Conservation (phyloP, 2,113 vertebrate species). For the Pterophyllum scalare region DNA sequence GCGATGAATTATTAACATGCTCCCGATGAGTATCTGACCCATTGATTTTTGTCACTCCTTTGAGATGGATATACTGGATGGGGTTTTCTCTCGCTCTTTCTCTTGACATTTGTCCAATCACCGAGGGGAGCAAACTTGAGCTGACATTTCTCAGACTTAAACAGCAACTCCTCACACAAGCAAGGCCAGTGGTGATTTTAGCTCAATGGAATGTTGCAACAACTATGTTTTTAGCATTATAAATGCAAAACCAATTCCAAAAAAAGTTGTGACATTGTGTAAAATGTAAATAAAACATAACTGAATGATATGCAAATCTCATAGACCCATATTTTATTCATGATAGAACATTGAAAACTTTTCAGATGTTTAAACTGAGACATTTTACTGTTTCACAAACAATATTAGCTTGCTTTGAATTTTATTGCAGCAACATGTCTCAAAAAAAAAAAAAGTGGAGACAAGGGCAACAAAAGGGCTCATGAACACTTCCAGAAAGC, state of each 20-base stretch:
- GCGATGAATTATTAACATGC: slow-evolving; percentile 79
- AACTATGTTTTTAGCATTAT: neutral
- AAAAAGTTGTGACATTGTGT: neutral
- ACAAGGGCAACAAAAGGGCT: neutral
- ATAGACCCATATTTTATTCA: neutral
- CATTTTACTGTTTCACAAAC: neutral
- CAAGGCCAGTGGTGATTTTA: neutral
- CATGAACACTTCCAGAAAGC: too few relatives aligned
- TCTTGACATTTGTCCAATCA: slow-evolving; percentile 52
- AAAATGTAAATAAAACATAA: neutral
- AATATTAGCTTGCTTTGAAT: neutral
- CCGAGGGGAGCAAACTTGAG: neutral
- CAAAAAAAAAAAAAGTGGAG: neutral
- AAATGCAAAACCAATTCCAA: neutral
- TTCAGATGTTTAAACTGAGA: neutral
- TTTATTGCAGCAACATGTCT: neutral
- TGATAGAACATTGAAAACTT: neutral
- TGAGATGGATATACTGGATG: slow-evolving; percentile 72
- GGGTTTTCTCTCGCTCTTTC: slow-evolving; percentile 58
- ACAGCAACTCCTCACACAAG: neutral
- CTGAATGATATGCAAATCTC: neutral
- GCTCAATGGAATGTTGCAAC: neutral
- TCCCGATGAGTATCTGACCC: slow-evolving; percentile 71
- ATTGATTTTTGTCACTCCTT: slow-evolving; percentile 79
- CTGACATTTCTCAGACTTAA: slow-evolving; percentile 29